Evolutionary conservation across 37 sponge, comb jelly and placozoan species (phyloP), one percentile per base, ranked within the genome.

Genomic region (Cliona cf. orientalis): DNA sequence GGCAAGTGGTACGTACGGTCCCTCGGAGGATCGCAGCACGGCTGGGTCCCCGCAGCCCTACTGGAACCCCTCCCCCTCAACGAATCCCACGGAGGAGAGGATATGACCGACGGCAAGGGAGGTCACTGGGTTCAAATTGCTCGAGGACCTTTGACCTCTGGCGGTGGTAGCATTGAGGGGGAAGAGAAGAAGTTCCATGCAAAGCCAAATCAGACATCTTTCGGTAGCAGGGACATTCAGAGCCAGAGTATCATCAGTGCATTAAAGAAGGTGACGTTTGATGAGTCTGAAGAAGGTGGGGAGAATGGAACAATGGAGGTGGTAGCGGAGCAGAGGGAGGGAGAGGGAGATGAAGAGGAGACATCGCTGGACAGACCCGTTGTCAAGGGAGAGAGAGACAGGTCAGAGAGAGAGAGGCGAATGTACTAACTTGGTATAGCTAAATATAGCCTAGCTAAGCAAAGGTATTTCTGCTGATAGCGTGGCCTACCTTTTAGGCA

Each of bases 1-100:
- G 82, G 61, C 23, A 61, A 69, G 60, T 94, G 91, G 89, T 87
- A 81, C 41, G 89, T 77, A 21, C 79, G 84, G 38, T 63, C 81
- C 1, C 53, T 44, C 22, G 21, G 42, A n/a, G 62, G 39, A 3
- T 11, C 63, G 19, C 66, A 29, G 19, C 76, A 74, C 3, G 87
- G 87, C 0, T 87, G 87, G 87, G 67, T 87, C 29, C 81, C 87
- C 33, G 35, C 81, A 0, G 19, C 46, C 31, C 38, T 87, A 7
- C 76, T 87, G 34, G 71, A 80, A 66, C 77, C 36, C 22, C 26
- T 63, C 19, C 9, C 19, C 1, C 12, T 9, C 1, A 5, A 42
- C n/a, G n/a, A n/a, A n/a, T n/a, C n/a, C n/a, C n/a, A n/a, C 2
- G 45, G 42, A 0, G 49, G 57, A 22, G 69, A 38, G 26, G 82